phyloP scores from a whole-genome alignment of 1,140 invertebrate species.

The Orius insidiosus region DNA sequence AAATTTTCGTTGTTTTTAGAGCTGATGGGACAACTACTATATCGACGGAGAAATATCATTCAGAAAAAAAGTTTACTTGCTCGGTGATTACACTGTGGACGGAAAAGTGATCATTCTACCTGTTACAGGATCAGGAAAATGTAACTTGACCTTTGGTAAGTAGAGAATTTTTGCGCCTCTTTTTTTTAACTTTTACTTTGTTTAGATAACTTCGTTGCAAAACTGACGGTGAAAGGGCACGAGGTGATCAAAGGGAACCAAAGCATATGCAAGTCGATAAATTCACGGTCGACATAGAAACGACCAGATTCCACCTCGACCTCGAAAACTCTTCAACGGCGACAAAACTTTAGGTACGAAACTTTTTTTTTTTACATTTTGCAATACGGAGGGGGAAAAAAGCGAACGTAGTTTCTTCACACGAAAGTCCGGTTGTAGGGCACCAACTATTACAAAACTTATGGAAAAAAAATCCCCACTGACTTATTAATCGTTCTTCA shows the following conservation, averaged over 20 bases:
- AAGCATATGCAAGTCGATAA: conserved; percentile 16
- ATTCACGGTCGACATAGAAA: conserved; percentile 14
- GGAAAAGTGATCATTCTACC: conserved; percentile 33
- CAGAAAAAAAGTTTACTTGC: neutral
- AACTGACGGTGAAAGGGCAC: conserved; percentile 12
- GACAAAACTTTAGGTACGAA: conserved; percentile 21
- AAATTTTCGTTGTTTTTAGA: neutral
- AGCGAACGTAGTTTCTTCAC: no score
- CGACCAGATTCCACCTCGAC: conserved; percentile 18
- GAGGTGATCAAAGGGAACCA: conserved; percentile 15
- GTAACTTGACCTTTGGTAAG: conserved; percentile 29
- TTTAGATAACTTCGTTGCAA: conserved; percentile 25
- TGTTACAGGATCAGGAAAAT: conserved; percentile 29
- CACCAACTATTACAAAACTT: no score
- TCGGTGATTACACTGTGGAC: conserved; percentile 15
- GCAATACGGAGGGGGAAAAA: no score
- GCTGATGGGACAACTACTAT: conserved; percentile 6
- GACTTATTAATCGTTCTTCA: no score
- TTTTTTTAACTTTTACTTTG: conserved; percentile 10
- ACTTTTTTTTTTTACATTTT: neutral
- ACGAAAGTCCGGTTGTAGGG: no score
- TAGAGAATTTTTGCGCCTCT: conserved; percentile 17
- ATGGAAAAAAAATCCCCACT: no score
- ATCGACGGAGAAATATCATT: conserved; percentile 4
- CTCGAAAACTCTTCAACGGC: conserved; percentile 23